phyloP scores from a whole-genome alignment of 2,797 vertebrate genomes.

The Acipenser ruthenus region DNA sequence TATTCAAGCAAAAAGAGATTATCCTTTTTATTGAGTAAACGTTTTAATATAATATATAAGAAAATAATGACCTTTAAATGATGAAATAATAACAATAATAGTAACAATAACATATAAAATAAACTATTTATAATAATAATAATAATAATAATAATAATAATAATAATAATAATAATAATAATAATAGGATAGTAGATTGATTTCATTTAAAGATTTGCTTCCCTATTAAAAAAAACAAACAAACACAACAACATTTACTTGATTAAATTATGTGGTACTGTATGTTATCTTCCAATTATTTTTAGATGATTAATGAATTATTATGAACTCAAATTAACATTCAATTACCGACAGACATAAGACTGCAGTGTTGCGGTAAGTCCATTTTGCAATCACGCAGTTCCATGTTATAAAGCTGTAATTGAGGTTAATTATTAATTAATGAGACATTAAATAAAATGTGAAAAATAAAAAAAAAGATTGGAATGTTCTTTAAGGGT shows the following conservation, averaged over 20 bases:
- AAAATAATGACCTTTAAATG: no score
- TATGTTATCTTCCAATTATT: slow-evolving; percentile 48
- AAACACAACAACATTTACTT: background rate
- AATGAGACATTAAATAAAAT: slow-evolving; percentile 52
- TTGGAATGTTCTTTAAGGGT: slow-evolving; percentile 19
- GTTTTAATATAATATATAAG: no score
- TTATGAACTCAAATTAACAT: slow-evolving; percentile 51
- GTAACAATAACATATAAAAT: no score
- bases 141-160: no score
- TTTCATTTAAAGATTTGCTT: no score
- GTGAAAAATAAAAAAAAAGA: slow-evolving; percentile 31
- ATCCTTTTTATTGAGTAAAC: no score
- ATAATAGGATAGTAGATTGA: no score
- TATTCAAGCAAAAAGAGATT: no score
- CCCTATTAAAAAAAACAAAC: background rate
- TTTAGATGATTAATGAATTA: slow-evolving; percentile 55
- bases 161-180: no score
- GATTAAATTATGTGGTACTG: slow-evolving; percentile 3
- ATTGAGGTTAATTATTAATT: slow-evolving; percentile 57
- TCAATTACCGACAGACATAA: slow-evolving; percentile 22
- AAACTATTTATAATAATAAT: no score
- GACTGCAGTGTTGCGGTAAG: slow-evolving; percentile 26
- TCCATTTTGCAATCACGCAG: slow-evolving; percentile 32
- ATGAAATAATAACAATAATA: no score
- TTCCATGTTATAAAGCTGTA: slow-evolving; percentile 38